Conservation (phyloP, 2,888 invertebrate species). For the Chrysina gloriosa region DNA sequence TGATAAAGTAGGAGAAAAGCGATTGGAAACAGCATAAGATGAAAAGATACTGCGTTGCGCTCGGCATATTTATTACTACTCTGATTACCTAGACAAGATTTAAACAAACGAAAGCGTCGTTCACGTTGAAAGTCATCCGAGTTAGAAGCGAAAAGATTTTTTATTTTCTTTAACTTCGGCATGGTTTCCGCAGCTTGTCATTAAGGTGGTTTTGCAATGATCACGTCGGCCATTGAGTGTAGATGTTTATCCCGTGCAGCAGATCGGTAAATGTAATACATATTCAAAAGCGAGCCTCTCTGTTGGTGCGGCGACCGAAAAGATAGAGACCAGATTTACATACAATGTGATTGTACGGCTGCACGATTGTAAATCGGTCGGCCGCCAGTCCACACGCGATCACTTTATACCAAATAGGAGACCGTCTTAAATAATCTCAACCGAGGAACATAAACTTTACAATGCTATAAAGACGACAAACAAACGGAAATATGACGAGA, state of each 20-base stretch:
- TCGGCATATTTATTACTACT: too few relatives aligned
- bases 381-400: slow-evolving; percentile 42
- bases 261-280: slow-evolving; percentile 52
- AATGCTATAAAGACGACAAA: slow-evolving; percentile 41
- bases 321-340: slow-evolving; percentile 42
- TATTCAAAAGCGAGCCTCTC: slow-evolving; percentile 48
- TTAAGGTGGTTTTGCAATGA: slow-evolving; percentile 41
- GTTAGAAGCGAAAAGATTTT: slow-evolving; percentile 12
- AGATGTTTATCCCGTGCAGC: slow-evolving; percentile 45
- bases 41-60: too few relatives aligned
- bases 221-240: slow-evolving; percentile 41
- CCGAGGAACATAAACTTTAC: slow-evolving; percentile 40
- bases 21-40: too few relatives aligned
- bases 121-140: slow-evolving; percentile 21
- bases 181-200: slow-evolving; percentile 35
- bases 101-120: slow-evolving; percentile 14
- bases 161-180: slow-evolving; percentile 21
- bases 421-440: slow-evolving; percentile 42
- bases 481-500: slow-evolving; percentile 41
- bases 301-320: slow-evolving; percentile 38
- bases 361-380: slow-evolving; percentile 43
- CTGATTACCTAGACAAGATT: slow-evolving; percentile 3
- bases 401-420: slow-evolving; percentile 41
- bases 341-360: slow-evolving; percentile 42
- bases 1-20: too few relatives aligned